Evolutionary conservation across 1,140 invertebrate genomes (phyloP).

Genomic region (Ctenoplectra terminalis): DNA sequence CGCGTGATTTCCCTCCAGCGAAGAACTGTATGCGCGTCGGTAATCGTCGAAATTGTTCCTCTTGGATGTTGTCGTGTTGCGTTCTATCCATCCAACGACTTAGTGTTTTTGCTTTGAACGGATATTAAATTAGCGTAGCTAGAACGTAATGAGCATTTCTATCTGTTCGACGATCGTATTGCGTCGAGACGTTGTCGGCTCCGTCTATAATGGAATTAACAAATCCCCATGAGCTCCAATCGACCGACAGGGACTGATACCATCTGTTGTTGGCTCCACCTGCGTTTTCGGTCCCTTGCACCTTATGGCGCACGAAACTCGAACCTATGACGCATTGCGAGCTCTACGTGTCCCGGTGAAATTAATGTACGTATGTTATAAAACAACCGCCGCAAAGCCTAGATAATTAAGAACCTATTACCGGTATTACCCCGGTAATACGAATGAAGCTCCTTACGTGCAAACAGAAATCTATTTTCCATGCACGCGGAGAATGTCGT

Average conservation of each 20-base stretch:
- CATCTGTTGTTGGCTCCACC: conserved; percentile 76
- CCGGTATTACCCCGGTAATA: background rate
- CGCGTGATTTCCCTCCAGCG: conserved; percentile 7
- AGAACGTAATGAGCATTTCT: background rate
- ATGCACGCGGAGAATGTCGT: too few species aligned
- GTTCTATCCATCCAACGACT: too few species aligned
- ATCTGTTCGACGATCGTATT: conserved; percentile 18
- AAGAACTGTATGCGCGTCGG: background rate
- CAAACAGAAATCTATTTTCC: background rate
- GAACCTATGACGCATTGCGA: conserved; percentile 37
- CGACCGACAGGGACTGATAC: conserved; percentile 73
- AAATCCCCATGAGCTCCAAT: conserved; percentile 70
- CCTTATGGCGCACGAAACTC: conserved; percentile 52
- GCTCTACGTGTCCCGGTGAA: background rate
- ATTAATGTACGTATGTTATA: conserved; percentile 27
- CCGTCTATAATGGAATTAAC: conserved; percentile 62
- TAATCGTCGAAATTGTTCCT: background rate
- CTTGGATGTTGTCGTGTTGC: background rate
- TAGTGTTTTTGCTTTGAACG: background rate
- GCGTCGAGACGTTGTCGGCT: background rate
- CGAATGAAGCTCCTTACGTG: background rate
- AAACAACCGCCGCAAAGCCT: background rate
- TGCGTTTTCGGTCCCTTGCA: conserved; percentile 65
- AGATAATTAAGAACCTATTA: conserved; percentile 31
- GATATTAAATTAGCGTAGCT: background rate